Evolutionary conservation across 2,113 vertebrate genomes (phyloP).

Genomic region (Xiphophorus maculatus): DNA sequence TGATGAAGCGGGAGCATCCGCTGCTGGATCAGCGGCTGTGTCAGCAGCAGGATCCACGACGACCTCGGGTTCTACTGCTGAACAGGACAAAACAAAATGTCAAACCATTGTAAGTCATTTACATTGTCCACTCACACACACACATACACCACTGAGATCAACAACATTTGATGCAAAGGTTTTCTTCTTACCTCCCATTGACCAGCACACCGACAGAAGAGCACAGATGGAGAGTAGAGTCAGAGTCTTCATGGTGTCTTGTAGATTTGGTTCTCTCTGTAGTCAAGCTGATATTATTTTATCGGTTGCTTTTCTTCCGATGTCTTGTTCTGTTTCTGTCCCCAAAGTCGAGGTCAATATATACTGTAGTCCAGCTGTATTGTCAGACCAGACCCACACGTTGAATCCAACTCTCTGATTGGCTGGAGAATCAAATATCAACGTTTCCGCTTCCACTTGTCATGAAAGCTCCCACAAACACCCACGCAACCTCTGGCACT

Average conservation of each 20-base stretch:
- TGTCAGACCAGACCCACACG: conserved; percentile 49
- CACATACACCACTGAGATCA: background rate
- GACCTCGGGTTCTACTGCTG: conserved; percentile 66
- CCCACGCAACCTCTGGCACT: conserved; percentile 66
- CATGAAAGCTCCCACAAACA: conserved; percentile 62
- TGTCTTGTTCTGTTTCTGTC: conserved; percentile 47
- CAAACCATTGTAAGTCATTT: background rate
- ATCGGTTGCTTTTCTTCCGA: conserved; percentile 22
- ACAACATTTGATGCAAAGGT: background rate
- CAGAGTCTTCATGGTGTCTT: conserved; percentile 79
- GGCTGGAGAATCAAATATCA: conserved; percentile 74
- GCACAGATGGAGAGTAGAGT: conserved; percentile 71
- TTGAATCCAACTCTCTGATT: conserved; percentile 65
- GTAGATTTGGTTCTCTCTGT: conserved; percentile 11
- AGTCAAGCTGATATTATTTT: conserved; percentile 14
- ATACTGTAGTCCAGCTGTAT: conserved; percentile 67
- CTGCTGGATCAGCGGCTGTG: conserved; percentile 15
- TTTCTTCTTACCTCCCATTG: conserved; percentile 73
- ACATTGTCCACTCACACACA: background rate
- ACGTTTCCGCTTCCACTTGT: conserved; percentile 64
- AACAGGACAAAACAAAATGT: conserved; percentile 15
- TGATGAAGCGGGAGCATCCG: conserved; percentile 15
- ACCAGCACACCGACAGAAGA: conserved; percentile 76
- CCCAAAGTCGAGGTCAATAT: conserved; percentile 62
- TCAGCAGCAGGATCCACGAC: conserved; percentile 42